Conservation (phyloP, 2,113 vertebrate species). For the Chionomys nivalis region DNA sequence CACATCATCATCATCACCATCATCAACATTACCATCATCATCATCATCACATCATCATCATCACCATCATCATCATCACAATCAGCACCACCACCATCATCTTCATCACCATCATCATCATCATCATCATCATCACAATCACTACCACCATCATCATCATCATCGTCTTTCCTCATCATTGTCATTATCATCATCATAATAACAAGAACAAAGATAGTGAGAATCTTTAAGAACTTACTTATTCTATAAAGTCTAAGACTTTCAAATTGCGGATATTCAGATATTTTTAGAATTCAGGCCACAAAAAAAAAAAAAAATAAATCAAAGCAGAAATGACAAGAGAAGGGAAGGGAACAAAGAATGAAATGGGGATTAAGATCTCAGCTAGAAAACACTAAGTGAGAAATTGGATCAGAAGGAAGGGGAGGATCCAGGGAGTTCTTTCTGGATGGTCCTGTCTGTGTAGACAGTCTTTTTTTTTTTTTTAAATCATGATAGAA, state of each 20-base stretch:
- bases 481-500: too few species aligned
- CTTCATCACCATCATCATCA: neutral
- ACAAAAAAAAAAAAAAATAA: neutral
- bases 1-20: too few species aligned
- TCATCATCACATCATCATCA: too few species aligned
- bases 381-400: neutral
- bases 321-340: neutral
- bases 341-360: neutral
- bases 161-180: neutral
- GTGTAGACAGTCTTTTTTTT: neutral
- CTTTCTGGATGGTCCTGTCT: accelerated
- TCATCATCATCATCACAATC: neutral
- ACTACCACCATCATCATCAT: too few species aligned
- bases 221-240: neutral
- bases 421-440: neutral
- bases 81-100: accelerated
- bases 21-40: too few species aligned
- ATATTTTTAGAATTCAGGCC: neutral
- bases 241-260: neutral
- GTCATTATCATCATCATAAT: neutral
- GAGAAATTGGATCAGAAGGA: neutral
- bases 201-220: neutral
- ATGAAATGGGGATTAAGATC: neutral
- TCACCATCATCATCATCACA: too few species aligned
- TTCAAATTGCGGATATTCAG: neutral